These are phyloP conservation scores for Apotomis turbidana DNA, from an alignment of 2,888 invertebrate genomes.

Conservation along the genomic window DNA sequence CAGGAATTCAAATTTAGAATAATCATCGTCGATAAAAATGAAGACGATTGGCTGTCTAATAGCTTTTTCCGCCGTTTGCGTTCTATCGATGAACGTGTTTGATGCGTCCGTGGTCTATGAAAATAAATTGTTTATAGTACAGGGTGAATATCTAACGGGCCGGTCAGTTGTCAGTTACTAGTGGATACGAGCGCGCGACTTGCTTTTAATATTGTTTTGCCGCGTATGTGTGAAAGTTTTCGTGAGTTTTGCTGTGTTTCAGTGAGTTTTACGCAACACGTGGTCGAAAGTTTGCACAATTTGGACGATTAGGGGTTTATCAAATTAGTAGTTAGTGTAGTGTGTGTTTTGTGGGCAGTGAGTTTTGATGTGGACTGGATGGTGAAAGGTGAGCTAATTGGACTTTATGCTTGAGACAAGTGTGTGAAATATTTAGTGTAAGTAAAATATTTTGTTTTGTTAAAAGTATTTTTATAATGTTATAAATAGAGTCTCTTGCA, in stretches of 20 bases:
- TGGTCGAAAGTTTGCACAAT: conserved; percentile 68
- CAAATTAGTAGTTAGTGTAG: conserved; percentile 49
- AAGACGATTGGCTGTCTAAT: conserved; percentile 40
- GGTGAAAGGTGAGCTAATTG: conserved; percentile 47
- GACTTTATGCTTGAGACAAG: conserved; percentile 39
- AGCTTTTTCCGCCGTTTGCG: conserved; percentile 38
- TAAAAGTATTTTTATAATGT: too few relatives aligned
- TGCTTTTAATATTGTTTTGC: conserved; percentile 64
- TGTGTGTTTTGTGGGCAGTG: conserved; percentile 57
- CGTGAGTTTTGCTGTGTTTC: conserved; percentile 31
- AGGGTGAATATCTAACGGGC: conserved; percentile 68
- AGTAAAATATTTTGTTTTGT: neutral
- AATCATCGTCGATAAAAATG: conserved; percentile 50
- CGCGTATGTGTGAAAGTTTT: conserved; percentile 46
- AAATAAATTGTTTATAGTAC: conserved; percentile 77
- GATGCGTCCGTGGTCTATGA: conserved; percentile 71
- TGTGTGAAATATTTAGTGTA: neutral
- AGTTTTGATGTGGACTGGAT: conserved; percentile 54
- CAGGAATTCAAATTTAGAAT: conserved; percentile 61
- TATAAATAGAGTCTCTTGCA: too few relatives aligned
- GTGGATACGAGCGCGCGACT: conserved; percentile 63
- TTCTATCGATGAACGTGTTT: conserved; percentile 45
- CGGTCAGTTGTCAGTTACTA: conserved; percentile 79
- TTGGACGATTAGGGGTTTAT: conserved; percentile 59
- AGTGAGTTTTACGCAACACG: conserved; percentile 65